Conservation (phyloP, 2,888 invertebrate species). For the Stenichneumon culpator region DNA sequence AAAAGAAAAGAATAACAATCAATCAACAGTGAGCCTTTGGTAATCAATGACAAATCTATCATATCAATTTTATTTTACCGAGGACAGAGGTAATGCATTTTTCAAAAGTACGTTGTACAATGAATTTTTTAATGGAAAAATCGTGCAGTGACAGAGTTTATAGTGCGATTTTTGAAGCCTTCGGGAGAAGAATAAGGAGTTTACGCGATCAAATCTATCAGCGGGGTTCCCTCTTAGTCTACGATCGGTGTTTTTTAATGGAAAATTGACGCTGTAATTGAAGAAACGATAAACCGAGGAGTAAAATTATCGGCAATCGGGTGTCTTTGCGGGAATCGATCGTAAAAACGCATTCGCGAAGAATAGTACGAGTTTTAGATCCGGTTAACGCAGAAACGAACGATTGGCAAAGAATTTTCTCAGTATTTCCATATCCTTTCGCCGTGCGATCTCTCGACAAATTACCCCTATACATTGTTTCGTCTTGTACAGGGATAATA, state of each 20-base stretch:
- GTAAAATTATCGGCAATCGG: conserved; percentile 30
- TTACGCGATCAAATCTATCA: not conserved
- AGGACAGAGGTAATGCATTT: conserved; percentile 41
- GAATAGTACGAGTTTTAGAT: conserved; percentile 30
- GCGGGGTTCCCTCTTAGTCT: conserved; percentile 51
- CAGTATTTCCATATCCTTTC: conserved; percentile 69
- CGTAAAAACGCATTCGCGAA: conserved; percentile 4
- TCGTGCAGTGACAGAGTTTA: not conserved
- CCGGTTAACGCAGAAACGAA: conserved; percentile 7
- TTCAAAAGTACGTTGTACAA: conserved; percentile 16
- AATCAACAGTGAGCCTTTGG: conserved; percentile 48
- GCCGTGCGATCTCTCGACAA: conserved; percentile 68
- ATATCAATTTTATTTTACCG: conserved; percentile 66
- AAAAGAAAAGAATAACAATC: conserved; percentile 53
- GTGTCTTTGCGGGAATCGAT: conserved; percentile 5
- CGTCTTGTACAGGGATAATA: conserved; percentile 67
- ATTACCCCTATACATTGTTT: conserved; percentile 65
- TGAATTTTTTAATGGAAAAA: conserved; percentile 16
- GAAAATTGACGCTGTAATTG: conserved; percentile 55
- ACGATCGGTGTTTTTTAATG: conserved; percentile 51
- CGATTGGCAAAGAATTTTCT: conserved; percentile 27
- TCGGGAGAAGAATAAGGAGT: not conserved
- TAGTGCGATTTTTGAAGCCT: not conserved
- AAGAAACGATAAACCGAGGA: conserved; percentile 61
- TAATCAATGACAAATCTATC: conserved; percentile 65